Evolutionary conservation across 2,797 vertebrate species (phyloP), one percentile per base, ranked within the genome.

Genomic region (Menidia menidia): DNA sequence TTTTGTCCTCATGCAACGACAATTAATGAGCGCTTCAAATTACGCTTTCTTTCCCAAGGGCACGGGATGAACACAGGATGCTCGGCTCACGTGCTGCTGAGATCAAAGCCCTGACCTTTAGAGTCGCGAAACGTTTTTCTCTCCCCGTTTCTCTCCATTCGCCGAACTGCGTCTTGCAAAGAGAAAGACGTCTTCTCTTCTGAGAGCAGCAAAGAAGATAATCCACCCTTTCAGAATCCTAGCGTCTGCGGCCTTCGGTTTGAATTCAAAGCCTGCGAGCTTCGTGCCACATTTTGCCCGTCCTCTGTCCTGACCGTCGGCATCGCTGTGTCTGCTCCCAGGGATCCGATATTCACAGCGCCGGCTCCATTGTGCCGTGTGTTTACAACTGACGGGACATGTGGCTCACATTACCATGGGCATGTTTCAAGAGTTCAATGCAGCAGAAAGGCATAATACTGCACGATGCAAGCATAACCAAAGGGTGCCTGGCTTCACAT

Each of bases 401-500:
- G 64, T 7, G 30, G 47, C 54, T 76, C 30, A 65, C 60, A 72
- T 78, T 72, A 57, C 66, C 54, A 68, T 45, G 48, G 76, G 71
- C 78, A 44, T 59, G 51, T 72, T 78, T 82, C 55, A 72, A 80
- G 42, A 47, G 53, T 62, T 80, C 56, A 50, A 58, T 32, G 43
- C 68, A 45, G 78, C 77, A 74, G 47, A 83, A 73, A 58, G 53
- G 16, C 33, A 12, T 14, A 19, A 33, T 33, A 59, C 45, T 35
- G 55, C 69, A 68, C 78, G 60, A 78, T 73, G 53, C 56, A 31
- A 83, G 80, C 48, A 64, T 76, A 83, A 82, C 80, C 71, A 82
- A 85, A 81, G 62, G 68, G 51, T 3, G 33, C 25, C 35, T 32
- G 71, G 79, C 81, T 83, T 88, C 72, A 82, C 87, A 83, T 69